These are phyloP conservation scores for Zaprionus capensis DNA, from an alignment of 1,140 invertebrate species.

Conservation along the genomic window DNA sequence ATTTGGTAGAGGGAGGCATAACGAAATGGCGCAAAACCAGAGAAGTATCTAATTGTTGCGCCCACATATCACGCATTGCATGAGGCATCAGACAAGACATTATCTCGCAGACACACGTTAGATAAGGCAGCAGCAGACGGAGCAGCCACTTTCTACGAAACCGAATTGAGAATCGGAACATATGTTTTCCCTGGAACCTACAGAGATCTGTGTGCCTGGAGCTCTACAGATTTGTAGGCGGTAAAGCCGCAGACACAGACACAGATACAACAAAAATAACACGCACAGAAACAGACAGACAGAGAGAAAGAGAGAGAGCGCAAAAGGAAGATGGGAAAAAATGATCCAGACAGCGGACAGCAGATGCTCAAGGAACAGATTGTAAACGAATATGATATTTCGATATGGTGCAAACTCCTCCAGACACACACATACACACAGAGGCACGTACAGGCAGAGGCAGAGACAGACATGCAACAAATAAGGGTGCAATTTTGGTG, in stretches of 20 bases:
- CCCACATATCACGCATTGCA: not conserved
- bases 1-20: not conserved
- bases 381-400: slow-evolving; percentile 82
- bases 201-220: slow-evolving; percentile 34
- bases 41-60: slow-evolving; percentile 10
- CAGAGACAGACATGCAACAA: slow-evolving; percentile 48
- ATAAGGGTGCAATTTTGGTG: slow-evolving; percentile 79
- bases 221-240: slow-evolving; percentile 41
- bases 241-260: not conserved
- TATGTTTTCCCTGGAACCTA: slow-evolving; percentile 75
- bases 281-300: slow-evolving; percentile 7
- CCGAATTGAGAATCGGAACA: slow-evolving; percentile 57
- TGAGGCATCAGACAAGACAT: slow-evolving; percentile 45
- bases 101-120: slow-evolving; percentile 59
- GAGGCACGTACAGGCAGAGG: not conserved
- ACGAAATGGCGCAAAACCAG: not conserved
- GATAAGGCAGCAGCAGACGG: slow-evolving; percentile 46
- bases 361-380: slow-evolving; percentile 77
- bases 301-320: not conserved
- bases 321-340: slow-evolving; percentile 23
- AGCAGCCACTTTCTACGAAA: slow-evolving; percentile 46
- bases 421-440: slow-evolving; percentile 16
- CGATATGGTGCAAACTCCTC: slow-evolving; percentile 76
- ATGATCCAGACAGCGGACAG: slow-evolving; percentile 57
- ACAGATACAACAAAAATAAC: slow-evolving; percentile 16